These are phyloP conservation scores for Dryadula phaetusa DNA, from an alignment of 2,888 invertebrate genomes.

Conservation along the genomic window DNA sequence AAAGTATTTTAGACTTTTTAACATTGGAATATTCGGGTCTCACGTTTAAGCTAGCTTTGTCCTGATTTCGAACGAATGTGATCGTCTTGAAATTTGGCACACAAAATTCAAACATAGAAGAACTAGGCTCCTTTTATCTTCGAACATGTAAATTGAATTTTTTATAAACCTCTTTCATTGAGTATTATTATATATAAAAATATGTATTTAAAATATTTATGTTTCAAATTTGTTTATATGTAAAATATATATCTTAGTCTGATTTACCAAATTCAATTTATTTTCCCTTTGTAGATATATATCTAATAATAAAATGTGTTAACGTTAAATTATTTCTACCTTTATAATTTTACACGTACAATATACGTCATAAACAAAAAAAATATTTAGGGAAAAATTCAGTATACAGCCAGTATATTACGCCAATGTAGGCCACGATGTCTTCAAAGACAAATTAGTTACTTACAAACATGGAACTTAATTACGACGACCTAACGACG, in stretches of 20 bases:
- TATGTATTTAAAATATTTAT: background rate
- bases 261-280: no score
- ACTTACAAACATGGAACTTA: slow-evolving; percentile 30
- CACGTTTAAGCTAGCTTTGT: background rate
- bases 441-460: slow-evolving; percentile 32
- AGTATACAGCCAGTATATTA: background rate
- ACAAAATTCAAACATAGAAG: slow-evolving; percentile 6
- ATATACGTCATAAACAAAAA: no score
- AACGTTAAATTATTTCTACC: no score
- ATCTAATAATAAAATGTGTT: no score
- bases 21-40: slow-evolving; percentile 13
- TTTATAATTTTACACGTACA: no score
- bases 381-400: no score
- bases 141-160: background rate
- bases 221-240: no score
- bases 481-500: slow-evolving; percentile 30
- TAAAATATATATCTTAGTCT: no score
- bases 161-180: background rate
- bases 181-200: no score
- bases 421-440: slow-evolving; percentile 16
- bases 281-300: no score
- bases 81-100: slow-evolving; percentile 11
- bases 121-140: background rate
- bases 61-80: background rate
- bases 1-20: background rate